Conservation (phyloP, 2,888 invertebrate species). For the Palloptera scutellata region DNA sequence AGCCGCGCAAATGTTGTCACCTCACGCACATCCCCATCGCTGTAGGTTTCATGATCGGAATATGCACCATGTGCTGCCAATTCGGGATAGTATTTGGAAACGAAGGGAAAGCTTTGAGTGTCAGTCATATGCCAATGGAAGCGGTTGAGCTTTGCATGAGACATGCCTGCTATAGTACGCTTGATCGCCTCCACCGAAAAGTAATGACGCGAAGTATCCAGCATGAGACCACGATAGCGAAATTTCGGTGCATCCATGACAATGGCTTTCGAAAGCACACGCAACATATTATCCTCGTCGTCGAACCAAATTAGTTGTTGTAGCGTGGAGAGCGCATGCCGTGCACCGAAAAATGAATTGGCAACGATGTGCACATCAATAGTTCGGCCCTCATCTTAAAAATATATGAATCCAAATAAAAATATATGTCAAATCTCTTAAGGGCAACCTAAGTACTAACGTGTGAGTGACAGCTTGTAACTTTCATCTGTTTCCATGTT, state of each 20-base stretch:
- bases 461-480: conserved; percentile 72
- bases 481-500: conserved; percentile 77
- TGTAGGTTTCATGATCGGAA: conserved; percentile 79
- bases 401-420: neutral
- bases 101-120: conserved; percentile 91
- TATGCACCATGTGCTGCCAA: conserved; percentile 86
- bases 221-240: conserved; percentile 82
- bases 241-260: conserved; percentile 81
- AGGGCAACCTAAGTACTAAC: too few species aligned
- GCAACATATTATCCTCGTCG: conserved; percentile 71
- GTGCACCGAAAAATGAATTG: conserved; percentile 77
- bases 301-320: conserved; percentile 85
- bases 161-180: conserved; percentile 86
- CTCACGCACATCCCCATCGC: conserved; percentile 74
- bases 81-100: conserved; percentile 77
- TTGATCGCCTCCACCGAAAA: conserved; percentile 77
- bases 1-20: conserved; percentile 79
- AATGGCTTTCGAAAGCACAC: conserved; percentile 72
- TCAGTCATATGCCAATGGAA: conserved; percentile 94
- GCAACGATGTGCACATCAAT: conserved; percentile 72
- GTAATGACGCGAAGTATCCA: conserved; percentile 92
- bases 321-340: conserved; percentile 80
- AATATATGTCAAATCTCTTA: neutral
- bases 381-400: conserved; percentile 54
- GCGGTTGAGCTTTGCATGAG: conserved; percentile 87